Percentiles rank a stretch among this genome's conserved stretches.
Conservation (phyloP, 2,113 vertebrate species). For the Zonotrichia leucophrys region DNA sequence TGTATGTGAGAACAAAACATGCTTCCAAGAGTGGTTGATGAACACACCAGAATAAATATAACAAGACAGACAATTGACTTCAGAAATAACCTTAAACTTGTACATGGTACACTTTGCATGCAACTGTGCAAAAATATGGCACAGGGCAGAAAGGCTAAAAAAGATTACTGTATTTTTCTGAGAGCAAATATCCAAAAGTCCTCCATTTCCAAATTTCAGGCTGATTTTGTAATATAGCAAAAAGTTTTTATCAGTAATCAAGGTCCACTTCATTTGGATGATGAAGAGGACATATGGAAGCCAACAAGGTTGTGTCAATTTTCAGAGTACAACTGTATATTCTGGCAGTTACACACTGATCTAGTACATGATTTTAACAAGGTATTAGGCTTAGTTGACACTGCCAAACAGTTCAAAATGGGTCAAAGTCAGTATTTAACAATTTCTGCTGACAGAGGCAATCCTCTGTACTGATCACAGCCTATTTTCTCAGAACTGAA, state of each 20-base stretch:
- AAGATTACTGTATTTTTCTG: neutral
- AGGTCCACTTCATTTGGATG: neutral
- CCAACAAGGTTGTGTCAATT: slow-evolving; percentile 11
- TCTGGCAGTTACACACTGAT: slow-evolving; percentile 14
- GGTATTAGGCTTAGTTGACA: slow-evolving; percentile 6
- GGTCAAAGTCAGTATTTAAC: neutral
- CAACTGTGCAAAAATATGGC: neutral
- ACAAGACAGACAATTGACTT: neutral
- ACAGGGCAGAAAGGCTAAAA: neutral
- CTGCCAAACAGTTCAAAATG: slow-evolving; percentile 8
- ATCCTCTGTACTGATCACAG: neutral
- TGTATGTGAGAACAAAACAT: neutral
- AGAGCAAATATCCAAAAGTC: neutral
- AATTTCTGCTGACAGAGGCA: neutral
- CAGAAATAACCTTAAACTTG: neutral
- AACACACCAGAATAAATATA: neutral
- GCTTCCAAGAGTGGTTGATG: neutral
- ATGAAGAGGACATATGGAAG: neutral
- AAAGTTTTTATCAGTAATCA: neutral
- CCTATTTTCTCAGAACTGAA: neutral
- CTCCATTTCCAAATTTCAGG: neutral
- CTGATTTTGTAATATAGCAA: neutral
- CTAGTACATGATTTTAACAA: slow-evolving; percentile 15
- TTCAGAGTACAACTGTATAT: slow-evolving; percentile 62
- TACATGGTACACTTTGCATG: neutral